Evolutionary conservation across 2,797 vertebrate species (phyloP), one percentile per base, ranked within the genome.

Genomic region (Sebastiscus tertius): DNA sequence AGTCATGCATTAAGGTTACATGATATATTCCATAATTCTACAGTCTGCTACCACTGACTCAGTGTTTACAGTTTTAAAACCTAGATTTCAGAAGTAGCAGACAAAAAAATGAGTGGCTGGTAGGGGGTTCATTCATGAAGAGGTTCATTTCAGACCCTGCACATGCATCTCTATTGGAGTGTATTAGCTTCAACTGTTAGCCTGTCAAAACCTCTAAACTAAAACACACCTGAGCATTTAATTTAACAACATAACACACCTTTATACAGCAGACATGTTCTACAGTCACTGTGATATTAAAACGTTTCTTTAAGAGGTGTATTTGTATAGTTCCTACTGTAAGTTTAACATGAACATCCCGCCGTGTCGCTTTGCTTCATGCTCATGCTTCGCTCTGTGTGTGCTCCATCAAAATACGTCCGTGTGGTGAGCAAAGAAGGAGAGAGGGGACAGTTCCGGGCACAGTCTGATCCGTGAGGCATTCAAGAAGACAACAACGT

Each of bases 331-430:
- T 1, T 42, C 6, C 3, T 39, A 20, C 7, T 8, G 4, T 27
- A 24, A 66, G 1, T 29, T 24, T 4, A 2, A 2, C 2, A 8
- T 24, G 0, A 67, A 13, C 1, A 4, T 26, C 60, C 61, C 16
- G 34, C 29, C 18, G 22, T 1, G 31, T 2, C 1, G 6, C 13
- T 59, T 3, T 3, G 7, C 6, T 13, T 4, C 3, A 20, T 9
- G 49, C 20, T 52, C 8, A 20, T 39, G 36, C 36, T 14, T 39
- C 5, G 2, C 4, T 14, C 8, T 5, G 1, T 1, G 0, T 4
- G 92, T 88, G 80, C 65, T 60, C 20, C 81, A 59, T 27, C 80
- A 92, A 93, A 95, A 95, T 86, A 94, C 3, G 14, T 59, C 34
- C 93, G 93, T 62, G 4, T 62, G 3, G 0, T 56, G 52, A 64